Evolutionary conservation across 2,888 invertebrate species (phyloP), one percentile per base, ranked within the genome.

Genomic region (Dendrolimus houi): DNA sequence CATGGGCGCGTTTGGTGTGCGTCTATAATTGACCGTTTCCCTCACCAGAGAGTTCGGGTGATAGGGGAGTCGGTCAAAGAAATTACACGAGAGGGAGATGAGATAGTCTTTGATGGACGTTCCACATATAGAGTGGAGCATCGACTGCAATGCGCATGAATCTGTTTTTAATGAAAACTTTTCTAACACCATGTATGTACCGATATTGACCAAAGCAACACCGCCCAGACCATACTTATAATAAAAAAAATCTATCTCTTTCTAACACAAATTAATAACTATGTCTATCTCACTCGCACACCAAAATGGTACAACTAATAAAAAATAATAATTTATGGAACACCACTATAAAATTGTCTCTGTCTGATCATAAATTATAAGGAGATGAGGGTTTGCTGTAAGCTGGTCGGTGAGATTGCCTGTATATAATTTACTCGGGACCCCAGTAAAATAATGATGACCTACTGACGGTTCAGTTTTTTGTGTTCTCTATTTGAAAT

Each of bases 391-490:
- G 65, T 65, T 62, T 64, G 52, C 8, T 7, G n/a, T 56, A 60
- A 8, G 58, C 41, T 64, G 62, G 66, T 29, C 54, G 54, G 53
- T 64, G 29, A 29, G 29, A 29, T 29, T 29, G 29, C 29, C 29
- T 47, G 47, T 47, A 47, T 82, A 81, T 86, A 87, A 87, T 87
- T 85, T 82, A 83, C 81, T 75, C 68, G 69, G 70, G 69, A 59
- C 17, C 64, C 64, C 72, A 72, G 83, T 85, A 82, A 86, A 87
- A 85, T 84, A 83, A 85, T 87, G 82, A 87, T 86, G 85, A 86
- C 79, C 79, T 79, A 58, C 47, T 12, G 47, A 47, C 47, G 72
- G 69, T 74, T 64, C 62, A 68, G 73, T 73, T 72, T 74, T 74
- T 76, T 79, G 77, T 72, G 74, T 72, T 69, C 74, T 71, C 72